Percentiles rank a stretch among this genome's conserved stretches.
These are phyloP conservation scores for Zaprionus lineosus DNA, from an alignment of 2,888 invertebrate genomes.

Conservation along the genomic window DNA sequence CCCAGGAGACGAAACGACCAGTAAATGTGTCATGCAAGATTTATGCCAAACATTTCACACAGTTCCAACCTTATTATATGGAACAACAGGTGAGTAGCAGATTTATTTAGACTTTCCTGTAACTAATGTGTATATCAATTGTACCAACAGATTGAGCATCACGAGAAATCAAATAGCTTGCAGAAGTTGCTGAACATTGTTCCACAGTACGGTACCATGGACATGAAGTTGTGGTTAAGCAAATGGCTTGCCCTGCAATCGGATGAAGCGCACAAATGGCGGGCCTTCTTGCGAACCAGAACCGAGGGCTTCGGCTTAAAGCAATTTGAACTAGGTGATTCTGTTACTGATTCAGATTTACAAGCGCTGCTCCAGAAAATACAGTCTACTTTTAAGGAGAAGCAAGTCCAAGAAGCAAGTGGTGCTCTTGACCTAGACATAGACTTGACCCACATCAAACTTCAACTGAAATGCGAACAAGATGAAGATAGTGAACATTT, in stretches of 20 bases:
- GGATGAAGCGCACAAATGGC: conserved; percentile 57
- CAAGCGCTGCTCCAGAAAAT: conserved; percentile 20
- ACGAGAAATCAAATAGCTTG: conserved; percentile 55
- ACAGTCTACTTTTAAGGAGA: conserved; percentile 28
- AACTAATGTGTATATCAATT: neutral
- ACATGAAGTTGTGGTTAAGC: conserved; percentile 55
- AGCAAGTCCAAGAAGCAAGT: neutral
- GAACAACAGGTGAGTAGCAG: conserved; percentile 63
- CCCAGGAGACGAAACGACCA: conserved; percentile 67
- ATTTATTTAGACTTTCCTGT: neutral
- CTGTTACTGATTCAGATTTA: conserved; percentile 3
- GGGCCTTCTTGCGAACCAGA: conserved; percentile 36
- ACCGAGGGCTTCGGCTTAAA: conserved; percentile 37
- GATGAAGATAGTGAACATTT: conserved; percentile 26
- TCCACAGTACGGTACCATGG: conserved; percentile 73
- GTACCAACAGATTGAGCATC: conserved; percentile 52
- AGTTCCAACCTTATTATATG: conserved; percentile 77
- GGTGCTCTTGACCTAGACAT: conserved; percentile 2
- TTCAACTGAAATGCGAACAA: conserved; percentile 8
- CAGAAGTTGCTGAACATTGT: conserved; percentile 67
- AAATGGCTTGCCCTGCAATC: conserved; percentile 71
- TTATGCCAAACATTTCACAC: conserved; percentile 77
- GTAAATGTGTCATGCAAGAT: conserved; percentile 75
- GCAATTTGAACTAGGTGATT: conserved; percentile 31
- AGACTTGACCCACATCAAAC: conserved; percentile 29